Conservation (phyloP, 2,888 invertebrate species). For the Heteropelma amictum region DNA sequence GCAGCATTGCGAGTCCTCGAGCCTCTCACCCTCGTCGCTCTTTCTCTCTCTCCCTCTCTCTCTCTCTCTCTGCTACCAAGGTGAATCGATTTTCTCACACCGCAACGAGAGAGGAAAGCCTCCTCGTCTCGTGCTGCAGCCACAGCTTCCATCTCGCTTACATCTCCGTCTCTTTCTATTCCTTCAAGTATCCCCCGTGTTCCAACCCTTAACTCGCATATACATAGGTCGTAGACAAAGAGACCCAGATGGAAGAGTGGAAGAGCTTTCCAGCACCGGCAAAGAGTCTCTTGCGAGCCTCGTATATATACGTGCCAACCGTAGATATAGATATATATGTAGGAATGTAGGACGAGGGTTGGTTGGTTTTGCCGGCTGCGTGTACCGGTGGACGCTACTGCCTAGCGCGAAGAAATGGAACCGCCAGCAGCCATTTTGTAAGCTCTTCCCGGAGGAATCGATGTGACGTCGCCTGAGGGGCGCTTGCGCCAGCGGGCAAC, state of each 20-base stretch:
- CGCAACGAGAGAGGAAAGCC: slow-evolving; percentile 32
- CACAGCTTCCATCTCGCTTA: slow-evolving; percentile 11
- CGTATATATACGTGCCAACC: background rate
- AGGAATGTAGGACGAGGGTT: slow-evolving; percentile 65
- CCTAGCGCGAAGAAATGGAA: slow-evolving; percentile 71
- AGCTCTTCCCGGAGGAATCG: slow-evolving; percentile 78
- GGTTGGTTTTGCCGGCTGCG: slow-evolving; percentile 28
- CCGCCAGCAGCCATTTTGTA: slow-evolving; percentile 78
- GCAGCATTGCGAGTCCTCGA: slow-evolving; percentile 45
- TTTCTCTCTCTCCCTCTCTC: slow-evolving; percentile 51
- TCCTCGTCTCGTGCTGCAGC: slow-evolving; percentile 27
- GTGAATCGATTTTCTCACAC: slow-evolving; percentile 76
- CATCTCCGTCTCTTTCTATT: slow-evolving; percentile 9
- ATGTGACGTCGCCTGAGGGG: slow-evolving; percentile 78
- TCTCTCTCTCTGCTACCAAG: slow-evolving; percentile 67
- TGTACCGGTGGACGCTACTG: slow-evolving; percentile 42
- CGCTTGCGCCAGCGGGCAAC: slow-evolving; percentile 76
- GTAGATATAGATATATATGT: slow-evolving; percentile 28
- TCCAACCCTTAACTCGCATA: slow-evolving; percentile 40
- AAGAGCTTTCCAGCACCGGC: slow-evolving; percentile 47
- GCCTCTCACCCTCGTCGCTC: slow-evolving; percentile 41
- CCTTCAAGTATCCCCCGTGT: slow-evolving; percentile 37
- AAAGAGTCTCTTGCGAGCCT: slow-evolving; percentile 43
- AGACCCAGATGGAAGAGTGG: slow-evolving; percentile 69
- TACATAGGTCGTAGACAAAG: slow-evolving; percentile 68